Evolutionary conservation across 2,797 vertebrate genomes (phyloP), one percentile per base, ranked within the genome.

Genomic region (Artibeus lituratus): DNA sequence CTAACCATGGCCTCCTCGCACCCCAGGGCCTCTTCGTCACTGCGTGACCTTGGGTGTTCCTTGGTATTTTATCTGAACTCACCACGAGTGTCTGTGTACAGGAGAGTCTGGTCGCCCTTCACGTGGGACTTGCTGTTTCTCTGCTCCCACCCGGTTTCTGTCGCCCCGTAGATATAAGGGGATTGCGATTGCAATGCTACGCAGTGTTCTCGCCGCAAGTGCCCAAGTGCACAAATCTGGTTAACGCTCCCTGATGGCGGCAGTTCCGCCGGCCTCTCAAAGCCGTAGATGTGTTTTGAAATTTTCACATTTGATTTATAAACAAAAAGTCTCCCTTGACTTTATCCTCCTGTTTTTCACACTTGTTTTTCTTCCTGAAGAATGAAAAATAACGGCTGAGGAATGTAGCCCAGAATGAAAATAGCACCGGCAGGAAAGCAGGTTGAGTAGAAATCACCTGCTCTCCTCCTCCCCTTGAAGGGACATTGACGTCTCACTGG

Each of bases 301-400:
- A 87, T 59, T 76, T 95, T 94, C 73, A 80, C 44, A 35, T 96
- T 93, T 87, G 72, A 94, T 91, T 95, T 81, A 87, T 83, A 96
- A 95, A 90, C 51, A 91, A 44, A 90, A 86, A 12, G 7, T 69
- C 82, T 94, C 77, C 70, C 44, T 89, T 92, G 92, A 92, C 74
- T 95, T 90, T 62, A 80, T 93, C 87, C 44, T 91, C 49, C 49
- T 90, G 44, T 55, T 92, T 93, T 70, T 26, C 67, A 59, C 12
- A 72, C 7, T 80, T 26, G 76, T 73, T 78, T 69, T 82, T 55
- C n/a, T 83, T 55, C 81, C 69, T 86, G 37, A 94, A 90, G 77
- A 92, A 95, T 96, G 49, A 95, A 89, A 96, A 95, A 85, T 72
- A 91, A 32, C 47, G 81, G 24, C 57, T 57, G 82, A 77, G 67